Evolutionary conservation across 37 sponge, comb jelly and placozoan genomes (phyloP).

Genomic region (Spongia lamella): DNA sequence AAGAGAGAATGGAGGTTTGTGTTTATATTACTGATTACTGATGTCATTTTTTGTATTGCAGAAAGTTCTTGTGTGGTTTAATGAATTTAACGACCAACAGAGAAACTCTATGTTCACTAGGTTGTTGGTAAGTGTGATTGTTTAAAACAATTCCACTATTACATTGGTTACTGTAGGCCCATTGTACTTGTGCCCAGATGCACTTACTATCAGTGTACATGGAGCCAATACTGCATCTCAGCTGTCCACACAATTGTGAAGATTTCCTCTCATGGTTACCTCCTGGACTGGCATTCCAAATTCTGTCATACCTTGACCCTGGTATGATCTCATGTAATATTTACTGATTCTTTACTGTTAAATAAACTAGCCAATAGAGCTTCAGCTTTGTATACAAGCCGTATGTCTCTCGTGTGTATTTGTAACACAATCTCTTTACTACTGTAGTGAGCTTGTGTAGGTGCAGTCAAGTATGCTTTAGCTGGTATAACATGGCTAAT

Average conservation of each 20-base stretch:
- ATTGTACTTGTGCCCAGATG: conserved; percentile 84
- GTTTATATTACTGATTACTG: too few relatives aligned
- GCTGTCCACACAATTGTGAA: conserved; percentile 92
- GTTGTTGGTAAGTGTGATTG: conserved; percentile 55
- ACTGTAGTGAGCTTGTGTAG: conserved; percentile 68
- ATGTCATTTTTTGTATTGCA: conserved; percentile 6
- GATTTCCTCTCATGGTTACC: conserved; percentile 97
- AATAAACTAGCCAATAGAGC: not conserved
- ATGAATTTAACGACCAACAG: conserved; percentile 91
- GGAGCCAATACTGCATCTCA: conserved; percentile 88
- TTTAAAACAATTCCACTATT: not conserved
- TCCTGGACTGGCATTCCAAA: conserved; percentile 52
- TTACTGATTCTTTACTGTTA: not conserved
- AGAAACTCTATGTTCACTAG: conserved; percentile 74
- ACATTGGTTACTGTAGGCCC: conserved; percentile 31
- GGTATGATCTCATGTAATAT: conserved; percentile 40
- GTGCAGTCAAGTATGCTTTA: conserved; percentile 48
- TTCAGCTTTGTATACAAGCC: not conserved
- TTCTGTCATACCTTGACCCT: conserved; percentile 82
- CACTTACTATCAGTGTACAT: conserved; percentile 82
- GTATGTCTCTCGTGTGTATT: conserved; percentile 2
- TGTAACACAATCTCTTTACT: not conserved
- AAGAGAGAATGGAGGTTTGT: conserved; percentile 50
- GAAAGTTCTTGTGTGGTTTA: conserved; percentile 78
- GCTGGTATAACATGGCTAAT: conserved; percentile 60